Evolutionary conservation across 2,113 vertebrate species (phyloP).

Genomic region (Oryzias celebensis): DNA sequence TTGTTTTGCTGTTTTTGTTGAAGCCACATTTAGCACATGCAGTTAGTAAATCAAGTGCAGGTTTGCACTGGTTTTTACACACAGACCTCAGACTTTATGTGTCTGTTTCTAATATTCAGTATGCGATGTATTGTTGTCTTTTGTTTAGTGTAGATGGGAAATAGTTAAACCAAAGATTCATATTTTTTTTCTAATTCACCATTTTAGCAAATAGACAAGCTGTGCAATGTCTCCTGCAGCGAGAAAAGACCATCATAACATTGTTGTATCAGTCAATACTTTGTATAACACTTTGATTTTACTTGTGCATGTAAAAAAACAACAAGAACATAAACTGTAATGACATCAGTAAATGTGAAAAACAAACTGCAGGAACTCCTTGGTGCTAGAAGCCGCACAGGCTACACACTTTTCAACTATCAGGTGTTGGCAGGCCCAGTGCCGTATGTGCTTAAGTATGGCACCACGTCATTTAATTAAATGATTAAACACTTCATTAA

Average conservation of each 20-base stretch:
- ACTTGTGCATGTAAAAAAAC: background rate
- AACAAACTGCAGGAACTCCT: slow-evolving; percentile 42
- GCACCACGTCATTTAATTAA: slow-evolving; percentile 24
- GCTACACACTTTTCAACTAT: slow-evolving; percentile 30
- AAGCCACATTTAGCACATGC: too few species aligned
- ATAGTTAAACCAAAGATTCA: too few species aligned
- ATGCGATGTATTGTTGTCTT: too few species aligned
- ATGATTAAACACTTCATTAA: slow-evolving; percentile 9
- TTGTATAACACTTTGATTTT: background rate
- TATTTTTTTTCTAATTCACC: too few species aligned
- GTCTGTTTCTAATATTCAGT: too few species aligned
- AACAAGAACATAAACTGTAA: background rate
- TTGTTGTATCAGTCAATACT: background rate
- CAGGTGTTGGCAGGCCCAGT: slow-evolving; percentile 62
- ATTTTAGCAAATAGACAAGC: background rate
- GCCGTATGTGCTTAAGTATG: slow-evolving; percentile 64
- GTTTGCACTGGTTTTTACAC: too few species aligned
- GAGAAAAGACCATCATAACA: background rate
- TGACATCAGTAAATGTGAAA: slow-evolving; percentile 24
- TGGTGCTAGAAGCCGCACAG: slow-evolving; percentile 58
- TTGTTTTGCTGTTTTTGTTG: too few species aligned
- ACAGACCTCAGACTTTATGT: too few species aligned
- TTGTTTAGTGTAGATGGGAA: too few species aligned
- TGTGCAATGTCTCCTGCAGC: slow-evolving; percentile 1
- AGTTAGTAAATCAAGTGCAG: too few species aligned